A percentile compares a stretch with the other conserved stretches of the same genome.
Evolutionary conservation across 2,888 invertebrate species (phyloP).

Genomic region (Epinotia demarniana): DNA sequence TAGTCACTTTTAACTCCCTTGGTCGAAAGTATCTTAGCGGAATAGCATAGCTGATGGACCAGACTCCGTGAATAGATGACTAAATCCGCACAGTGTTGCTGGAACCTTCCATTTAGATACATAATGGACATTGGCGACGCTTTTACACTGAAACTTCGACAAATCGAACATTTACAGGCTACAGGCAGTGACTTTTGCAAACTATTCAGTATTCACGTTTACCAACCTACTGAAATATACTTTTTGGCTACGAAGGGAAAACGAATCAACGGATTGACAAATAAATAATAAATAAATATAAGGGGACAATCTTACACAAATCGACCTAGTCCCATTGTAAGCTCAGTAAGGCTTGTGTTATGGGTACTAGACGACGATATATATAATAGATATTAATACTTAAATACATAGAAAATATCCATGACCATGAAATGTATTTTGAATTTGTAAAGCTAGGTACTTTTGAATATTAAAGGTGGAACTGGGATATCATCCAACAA

Average conservation of each 20-base stretch:
- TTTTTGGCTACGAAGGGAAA: slow-evolving; percentile 55
- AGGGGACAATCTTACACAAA: no score
- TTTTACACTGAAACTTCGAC: slow-evolving; percentile 62
- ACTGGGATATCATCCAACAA: neutral
- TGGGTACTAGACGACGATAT: no score
- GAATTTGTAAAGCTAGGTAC: slow-evolving; percentile 61
- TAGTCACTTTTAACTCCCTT: slow-evolving; percentile 55
- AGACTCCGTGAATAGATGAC: slow-evolving; percentile 70
- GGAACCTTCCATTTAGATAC: slow-evolving; percentile 70
- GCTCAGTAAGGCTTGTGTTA: no score
- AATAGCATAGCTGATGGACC: slow-evolving; percentile 56
- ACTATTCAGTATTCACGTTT: slow-evolving; percentile 67
- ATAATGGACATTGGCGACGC: slow-evolving; percentile 74
- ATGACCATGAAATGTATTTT: no score
- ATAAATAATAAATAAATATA: no score
- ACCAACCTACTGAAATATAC: slow-evolving; percentile 49
- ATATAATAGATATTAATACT: no score
- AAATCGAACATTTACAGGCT: slow-evolving; percentile 59
- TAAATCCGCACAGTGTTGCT: slow-evolving; percentile 68
- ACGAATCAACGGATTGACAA: slow-evolving; percentile 59
- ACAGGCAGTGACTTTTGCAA: slow-evolving; percentile 57
- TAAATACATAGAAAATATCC: no score
- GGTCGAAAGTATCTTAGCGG: slow-evolving; percentile 55
- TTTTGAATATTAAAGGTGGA: slow-evolving; percentile 53
- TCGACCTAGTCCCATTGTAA: no score